Base-by-base conservation (phyloP, 1,140 invertebrate genomes). In the Drosophila oshimai region DNA sequence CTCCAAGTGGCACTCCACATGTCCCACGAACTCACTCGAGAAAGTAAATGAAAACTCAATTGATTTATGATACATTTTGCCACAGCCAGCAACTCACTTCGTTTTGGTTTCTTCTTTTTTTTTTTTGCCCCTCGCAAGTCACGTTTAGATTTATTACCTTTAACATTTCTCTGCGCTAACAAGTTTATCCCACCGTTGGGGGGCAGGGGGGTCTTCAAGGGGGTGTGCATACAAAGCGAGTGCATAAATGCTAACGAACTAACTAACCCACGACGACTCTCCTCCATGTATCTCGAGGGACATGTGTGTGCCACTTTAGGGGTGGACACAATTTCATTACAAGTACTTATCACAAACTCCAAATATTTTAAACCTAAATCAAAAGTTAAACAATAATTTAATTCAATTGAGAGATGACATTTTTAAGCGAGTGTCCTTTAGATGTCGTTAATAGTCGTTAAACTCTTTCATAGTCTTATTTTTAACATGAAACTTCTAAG, bases 191-290 rank as follows among this genome's bases (percentile, higher is more conserved):
- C 49, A 15, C 15, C 17, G 31, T 34, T 20, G 39, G 18, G 47
- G 26, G 18, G 15, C 10, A 20, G 24, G 15, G 31, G 12, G 9
- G 18, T 6, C 5, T 1, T 6, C n/a, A 24, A 15, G 20, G 60
- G 46, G 28, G 51, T 62, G 62, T 41, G 60, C 61, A 69, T 60
- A 47, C 60, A 73, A 55, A 78, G 74, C 44, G 51, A 83, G 74
- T 84, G 78, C 74, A 83, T 83, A 83, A 83, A 83, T 83, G 79
- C 79, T 83, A 83, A 83, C 79, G 79, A 83, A 83, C 79, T 83
- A 83, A 83, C 79, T 83, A 84, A 83, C 79, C 75, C 79, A 78
- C 53, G 78, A 62, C 58, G 72, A 81, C 80, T 70, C 49, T 61
- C 26, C 58, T 49, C 28, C 62, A 26, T 49, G 55, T 37, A 54